These are phyloP conservation scores for Cheilosia variabilis DNA, from an alignment of 2,888 invertebrate species.

Conservation along the genomic window DNA sequence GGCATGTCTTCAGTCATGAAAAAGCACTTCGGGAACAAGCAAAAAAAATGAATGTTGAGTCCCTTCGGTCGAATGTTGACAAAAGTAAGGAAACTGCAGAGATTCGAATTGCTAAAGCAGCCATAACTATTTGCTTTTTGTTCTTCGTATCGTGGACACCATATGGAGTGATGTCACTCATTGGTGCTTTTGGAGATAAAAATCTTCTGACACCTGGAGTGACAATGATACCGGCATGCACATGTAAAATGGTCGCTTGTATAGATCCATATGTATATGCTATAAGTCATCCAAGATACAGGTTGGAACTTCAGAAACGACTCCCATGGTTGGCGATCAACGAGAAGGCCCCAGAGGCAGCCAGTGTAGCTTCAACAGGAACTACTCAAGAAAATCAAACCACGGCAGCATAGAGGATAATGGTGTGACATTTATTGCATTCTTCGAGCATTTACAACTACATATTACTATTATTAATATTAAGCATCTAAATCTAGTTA, in stretches of 20 bases:
- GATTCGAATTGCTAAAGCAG: slow-evolving; percentile 93
- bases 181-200: slow-evolving; percentile 91
- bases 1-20: slow-evolving; percentile 93
- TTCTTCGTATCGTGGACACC: slow-evolving; percentile 96
- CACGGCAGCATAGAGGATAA: slow-evolving; percentile 79
- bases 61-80: slow-evolving; percentile 88
- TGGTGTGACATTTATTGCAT: slow-evolving; percentile 51
- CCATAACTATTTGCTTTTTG: slow-evolving; percentile 93
- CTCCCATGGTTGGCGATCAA: slow-evolving; percentile 90
- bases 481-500: slow-evolving; percentile 42
- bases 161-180: slow-evolving; percentile 92
- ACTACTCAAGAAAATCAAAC: slow-evolving; percentile 80
- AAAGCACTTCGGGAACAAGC: slow-evolving; percentile 91
- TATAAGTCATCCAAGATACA: slow-evolving; percentile 94
- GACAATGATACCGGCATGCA: slow-evolving; percentile 93
- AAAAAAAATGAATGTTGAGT: slow-evolving; percentile 96
- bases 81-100: slow-evolving; percentile 89
- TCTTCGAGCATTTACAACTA: slow-evolving; percentile 46
- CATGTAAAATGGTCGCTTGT: slow-evolving; percentile 95
- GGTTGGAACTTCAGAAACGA: slow-evolving; percentile 91
- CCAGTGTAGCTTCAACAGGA: slow-evolving; percentile 85
- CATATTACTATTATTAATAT: slow-evolving; percentile 15
- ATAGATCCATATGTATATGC: slow-evolving; percentile 96
- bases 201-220: slow-evolving; percentile 88
- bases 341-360: slow-evolving; percentile 86